Percentiles rank a stretch among this genome's conserved stretches.
These are phyloP conservation scores for Mareca penelope DNA, from an alignment of 2,797 vertebrate genomes.

Conservation along the genomic window DNA sequence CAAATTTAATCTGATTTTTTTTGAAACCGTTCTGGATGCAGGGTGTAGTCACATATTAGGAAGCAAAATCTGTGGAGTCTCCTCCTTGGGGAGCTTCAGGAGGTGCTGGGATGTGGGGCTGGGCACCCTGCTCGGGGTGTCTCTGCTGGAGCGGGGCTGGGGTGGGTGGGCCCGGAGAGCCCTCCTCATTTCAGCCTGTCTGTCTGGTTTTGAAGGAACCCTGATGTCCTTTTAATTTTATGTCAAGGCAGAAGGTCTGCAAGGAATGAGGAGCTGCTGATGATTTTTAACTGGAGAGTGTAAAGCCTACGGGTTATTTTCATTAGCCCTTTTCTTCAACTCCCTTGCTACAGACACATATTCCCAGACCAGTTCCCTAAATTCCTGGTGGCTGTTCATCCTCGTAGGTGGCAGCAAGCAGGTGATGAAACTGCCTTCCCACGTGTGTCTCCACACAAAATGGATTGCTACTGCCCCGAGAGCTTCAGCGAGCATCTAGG, in stretches of 20 bases:
- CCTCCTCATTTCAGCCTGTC: not conserved
- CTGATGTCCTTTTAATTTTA: not conserved
- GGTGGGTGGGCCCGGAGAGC: too few relatives aligned
- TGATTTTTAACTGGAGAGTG: not conserved
- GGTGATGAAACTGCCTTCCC: not conserved
- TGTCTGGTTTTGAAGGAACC: not conserved
- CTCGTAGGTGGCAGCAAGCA: not conserved
- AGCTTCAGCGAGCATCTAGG: not conserved
- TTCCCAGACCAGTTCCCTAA: not conserved
- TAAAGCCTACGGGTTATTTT: not conserved
- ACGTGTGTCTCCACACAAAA: not conserved
- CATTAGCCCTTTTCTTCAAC: not conserved
- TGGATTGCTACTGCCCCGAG: not conserved
- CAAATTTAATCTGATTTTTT: not conserved
- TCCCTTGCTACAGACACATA: not conserved
- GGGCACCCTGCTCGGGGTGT: not conserved
- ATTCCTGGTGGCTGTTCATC: not conserved
- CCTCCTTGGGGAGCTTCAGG: not conserved
- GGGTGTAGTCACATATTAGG: not conserved
- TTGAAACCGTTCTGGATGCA: not conserved
- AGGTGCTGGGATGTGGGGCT: accelerated
- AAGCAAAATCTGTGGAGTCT: not conserved
- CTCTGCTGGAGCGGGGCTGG: not conserved
- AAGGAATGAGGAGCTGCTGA: not conserved
- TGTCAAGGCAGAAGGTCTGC: not conserved